phyloP scores from a whole-genome alignment of 2,888 invertebrate species.

The Tiliacea aurago region DNA sequence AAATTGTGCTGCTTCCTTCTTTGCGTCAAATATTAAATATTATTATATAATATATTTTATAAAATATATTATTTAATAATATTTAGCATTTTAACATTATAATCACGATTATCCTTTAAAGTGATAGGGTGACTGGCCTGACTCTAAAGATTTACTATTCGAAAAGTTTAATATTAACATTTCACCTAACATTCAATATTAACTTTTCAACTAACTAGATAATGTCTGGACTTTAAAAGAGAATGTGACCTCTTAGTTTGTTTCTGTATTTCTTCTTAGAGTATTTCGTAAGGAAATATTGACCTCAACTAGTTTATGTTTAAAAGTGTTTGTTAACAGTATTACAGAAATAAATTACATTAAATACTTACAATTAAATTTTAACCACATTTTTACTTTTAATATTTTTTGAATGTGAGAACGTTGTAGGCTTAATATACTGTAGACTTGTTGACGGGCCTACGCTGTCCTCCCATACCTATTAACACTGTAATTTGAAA shows the following conservation, averaged over 20 bases:
- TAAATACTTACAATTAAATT: no score
- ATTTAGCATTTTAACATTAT: neutral
- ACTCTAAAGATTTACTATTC: neutral
- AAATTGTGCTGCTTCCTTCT: neutral
- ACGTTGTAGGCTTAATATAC: no score
- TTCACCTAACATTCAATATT: no score
- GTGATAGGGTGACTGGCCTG: neutral
- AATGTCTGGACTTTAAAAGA: neutral
- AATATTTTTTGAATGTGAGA: no score
- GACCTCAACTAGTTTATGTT: neutral
- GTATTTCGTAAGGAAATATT: neutral
- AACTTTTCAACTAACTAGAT: neutral
- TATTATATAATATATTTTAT: no score
- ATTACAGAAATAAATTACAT: neutral
- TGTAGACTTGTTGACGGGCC: no score
- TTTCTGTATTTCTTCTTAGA: neutral
- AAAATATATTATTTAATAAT: no score
- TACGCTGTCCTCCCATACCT: no score
- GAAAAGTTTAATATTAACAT: neutral
- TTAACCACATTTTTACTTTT: no score
- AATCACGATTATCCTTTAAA: neutral
- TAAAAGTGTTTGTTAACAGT: neutral
- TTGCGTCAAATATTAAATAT: neutral
- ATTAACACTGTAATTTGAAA: no score
- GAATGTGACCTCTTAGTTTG: neutral